Evolutionary conservation across 2,888 invertebrate genomes (phyloP), one percentile per base, ranked within the genome.

Genomic region (Heliothis peltigera): DNA sequence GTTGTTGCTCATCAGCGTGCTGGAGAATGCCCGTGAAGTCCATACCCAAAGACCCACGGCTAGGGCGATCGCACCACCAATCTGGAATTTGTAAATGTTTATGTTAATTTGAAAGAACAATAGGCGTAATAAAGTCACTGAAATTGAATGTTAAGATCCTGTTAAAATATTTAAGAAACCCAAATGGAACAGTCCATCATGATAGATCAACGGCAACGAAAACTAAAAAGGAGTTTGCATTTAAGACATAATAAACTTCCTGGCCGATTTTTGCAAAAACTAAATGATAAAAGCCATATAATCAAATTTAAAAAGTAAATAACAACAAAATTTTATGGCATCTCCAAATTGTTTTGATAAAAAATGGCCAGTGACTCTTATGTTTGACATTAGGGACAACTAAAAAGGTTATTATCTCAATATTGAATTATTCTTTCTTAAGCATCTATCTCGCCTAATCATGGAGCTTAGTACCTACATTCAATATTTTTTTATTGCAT

Each of bases 21-120:
- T 97, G 75, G 98, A 96, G 89, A 97, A 98, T 42, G 98, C 97
- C 76, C 98, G 97, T 84, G 98, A 97, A 52, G 97, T 96, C 83
- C 98, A 95, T 28, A 98, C 97, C 97, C 98, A 98, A 59, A 98
- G 95, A 17, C 98, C 98, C 48, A 98, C 93, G 0, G 96, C 97
- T 18, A 98, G 96, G n/a, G 92, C 97, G 25, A 96, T 90, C 1
- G 97, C 91, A 28, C 98, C 98, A 21, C 98, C 98, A 75, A 98
- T 87, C 98, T 98, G 85, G 18, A 93, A 90, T 74, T n/a, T n/a
- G 4, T 2, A 64, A 49, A 22, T 35, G 12, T 0, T 8, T 17
- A 8, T 8, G 10, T 62, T 66, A 25, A 10, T 7, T 42, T 19
- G 5, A 18, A 5, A 4, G 15, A 12, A 12, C 8, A 17, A 19